phyloP scores from a whole-genome alignment of 2,113 vertebrate species.

The Caranx ignobilis region DNA sequence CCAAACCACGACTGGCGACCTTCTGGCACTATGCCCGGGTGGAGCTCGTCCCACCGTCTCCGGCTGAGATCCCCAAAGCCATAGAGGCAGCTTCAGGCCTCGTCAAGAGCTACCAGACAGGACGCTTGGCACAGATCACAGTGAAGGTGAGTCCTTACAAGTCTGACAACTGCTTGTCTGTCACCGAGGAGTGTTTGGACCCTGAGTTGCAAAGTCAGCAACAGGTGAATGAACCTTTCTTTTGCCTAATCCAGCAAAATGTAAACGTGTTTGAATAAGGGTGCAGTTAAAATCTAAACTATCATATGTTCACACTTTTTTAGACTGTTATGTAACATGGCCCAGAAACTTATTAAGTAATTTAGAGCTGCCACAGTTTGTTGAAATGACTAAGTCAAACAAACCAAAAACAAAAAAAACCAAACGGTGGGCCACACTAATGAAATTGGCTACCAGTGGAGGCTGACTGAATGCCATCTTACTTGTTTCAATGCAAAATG shows the following conservation, averaged over 20 bases:
- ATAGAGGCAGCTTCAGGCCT: slow-evolving; percentile 85
- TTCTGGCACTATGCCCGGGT: slow-evolving; percentile 94
- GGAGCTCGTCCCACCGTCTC: slow-evolving; percentile 90
- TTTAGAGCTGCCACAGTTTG: neutral
- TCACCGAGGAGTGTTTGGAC: neutral
- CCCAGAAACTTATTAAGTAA: neutral
- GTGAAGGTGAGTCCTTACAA: slow-evolving; percentile 84
- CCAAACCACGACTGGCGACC: slow-evolving; percentile 89
- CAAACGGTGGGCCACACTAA: neutral
- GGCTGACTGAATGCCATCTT: neutral
- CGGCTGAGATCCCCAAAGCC: slow-evolving; percentile 90
- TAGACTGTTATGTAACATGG: neutral
- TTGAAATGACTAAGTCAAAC: neutral
- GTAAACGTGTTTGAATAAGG: neutral
- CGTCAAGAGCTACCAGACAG: slow-evolving; percentile 82
- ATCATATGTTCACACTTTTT: neutral
- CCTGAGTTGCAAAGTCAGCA: neutral
- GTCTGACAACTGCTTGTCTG: neutral
- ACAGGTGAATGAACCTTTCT: neutral
- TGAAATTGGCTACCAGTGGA: neutral
- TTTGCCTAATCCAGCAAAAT: neutral
- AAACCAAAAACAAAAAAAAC: neutral
- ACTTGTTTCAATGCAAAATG: neutral
- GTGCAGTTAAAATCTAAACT: too few relatives aligned
- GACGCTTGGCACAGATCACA: slow-evolving; percentile 87